phyloP scores from a whole-genome alignment of 2,888 invertebrate genomes.

The Dysmachus trigonus region DNA sequence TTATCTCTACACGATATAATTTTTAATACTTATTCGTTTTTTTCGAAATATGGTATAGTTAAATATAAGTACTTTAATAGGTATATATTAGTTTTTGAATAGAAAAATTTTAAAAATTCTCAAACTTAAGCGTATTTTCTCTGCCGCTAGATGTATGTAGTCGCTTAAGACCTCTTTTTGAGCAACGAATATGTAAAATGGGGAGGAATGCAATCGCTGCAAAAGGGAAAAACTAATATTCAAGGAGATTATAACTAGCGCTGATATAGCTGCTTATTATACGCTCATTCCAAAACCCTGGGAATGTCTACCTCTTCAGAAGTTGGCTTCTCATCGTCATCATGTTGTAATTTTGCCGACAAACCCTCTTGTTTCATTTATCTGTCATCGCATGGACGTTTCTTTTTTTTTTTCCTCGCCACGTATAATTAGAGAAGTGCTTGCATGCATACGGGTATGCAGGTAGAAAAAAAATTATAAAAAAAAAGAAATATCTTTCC shows the following conservation, averaged over 20 bases:
- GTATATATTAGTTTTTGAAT: no score
- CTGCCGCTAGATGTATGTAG: no score
- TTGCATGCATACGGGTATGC: background rate
- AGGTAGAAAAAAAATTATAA: background rate
- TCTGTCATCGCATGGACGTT: background rate
- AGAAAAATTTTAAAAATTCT: no score
- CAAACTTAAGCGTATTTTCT: no score
- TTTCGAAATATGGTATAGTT: no score
- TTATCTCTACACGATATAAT: no score
- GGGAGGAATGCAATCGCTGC: background rate
- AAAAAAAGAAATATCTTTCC: slow-evolving; percentile 13
- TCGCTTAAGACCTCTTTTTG: background rate
- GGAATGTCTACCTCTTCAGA: background rate
- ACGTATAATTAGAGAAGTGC: background rate
- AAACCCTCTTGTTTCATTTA: background rate
- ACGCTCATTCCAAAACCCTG: background rate
- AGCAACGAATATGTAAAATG: background rate
- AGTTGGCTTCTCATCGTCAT: background rate
- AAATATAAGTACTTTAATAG: no score
- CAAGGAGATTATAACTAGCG: background rate
- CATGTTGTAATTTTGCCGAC: background rate
- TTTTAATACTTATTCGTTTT: no score
- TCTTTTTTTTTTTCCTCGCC: background rate
- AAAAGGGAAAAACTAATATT: background rate
- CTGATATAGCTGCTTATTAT: background rate